Conservation (phyloP, 2,113 vertebrate genomes). For the Phalacrocorax aristotelis region DNA sequence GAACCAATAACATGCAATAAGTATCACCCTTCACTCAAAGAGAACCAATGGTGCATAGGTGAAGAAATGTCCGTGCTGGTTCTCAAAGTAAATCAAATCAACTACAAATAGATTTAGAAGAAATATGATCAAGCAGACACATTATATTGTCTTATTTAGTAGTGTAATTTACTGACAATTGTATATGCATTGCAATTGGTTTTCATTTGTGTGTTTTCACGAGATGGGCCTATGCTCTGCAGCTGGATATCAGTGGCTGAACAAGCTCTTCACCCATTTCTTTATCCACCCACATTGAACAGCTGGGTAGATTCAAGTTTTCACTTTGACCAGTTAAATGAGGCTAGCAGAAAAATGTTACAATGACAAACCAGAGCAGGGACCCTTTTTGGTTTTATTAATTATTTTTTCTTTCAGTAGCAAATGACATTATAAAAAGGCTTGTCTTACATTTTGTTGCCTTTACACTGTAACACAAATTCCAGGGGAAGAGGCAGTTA, state of each 20-base stretch:
- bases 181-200: neutral
- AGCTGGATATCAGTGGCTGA: neutral
- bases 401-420: neutral
- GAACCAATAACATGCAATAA: neutral
- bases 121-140: neutral
- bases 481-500: neutral
- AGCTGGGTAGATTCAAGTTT: neutral
- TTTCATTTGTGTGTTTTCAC: neutral
- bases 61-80: neutral
- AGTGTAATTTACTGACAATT: neutral
- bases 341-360: neutral
- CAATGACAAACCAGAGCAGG: neutral
- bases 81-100: neutral
- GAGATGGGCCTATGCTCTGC: neutral
- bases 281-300: neutral
- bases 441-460: neutral
- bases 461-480: neutral
- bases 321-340: neutral
- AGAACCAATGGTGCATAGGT: neutral
- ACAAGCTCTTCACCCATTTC: neutral
- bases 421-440: neutral
- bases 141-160: neutral
- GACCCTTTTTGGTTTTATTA: neutral
- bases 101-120: neutral
- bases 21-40: neutral